These are phyloP conservation scores for Adelognathus sp. DNA, from an alignment of 2,888 invertebrate species.

Conservation along the genomic window DNA sequence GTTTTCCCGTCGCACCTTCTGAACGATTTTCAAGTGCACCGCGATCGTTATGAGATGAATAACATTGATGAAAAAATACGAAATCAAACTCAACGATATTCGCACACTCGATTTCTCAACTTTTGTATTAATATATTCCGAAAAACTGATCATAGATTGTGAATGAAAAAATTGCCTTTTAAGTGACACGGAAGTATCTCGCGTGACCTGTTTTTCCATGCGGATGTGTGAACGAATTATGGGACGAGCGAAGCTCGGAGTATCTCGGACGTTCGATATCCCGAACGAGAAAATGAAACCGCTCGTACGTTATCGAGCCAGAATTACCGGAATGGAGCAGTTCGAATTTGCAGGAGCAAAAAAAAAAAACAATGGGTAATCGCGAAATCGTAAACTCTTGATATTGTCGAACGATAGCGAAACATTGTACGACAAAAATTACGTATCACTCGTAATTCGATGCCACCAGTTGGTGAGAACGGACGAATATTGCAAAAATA, in stretches of 20 bases:
- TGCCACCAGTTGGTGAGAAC: too few species aligned
- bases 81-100: constrained; percentile 20
- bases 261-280: constrained; percentile 37
- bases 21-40: background rate
- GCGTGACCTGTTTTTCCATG: constrained; percentile 31
- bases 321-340: background rate
- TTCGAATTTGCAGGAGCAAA: background rate
- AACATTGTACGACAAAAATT: background rate
- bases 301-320: background rate
- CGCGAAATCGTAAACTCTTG: background rate
- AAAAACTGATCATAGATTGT: constrained; percentile 5
- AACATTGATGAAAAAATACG: background rate
- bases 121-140: background rate
- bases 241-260: constrained; percentile 11
- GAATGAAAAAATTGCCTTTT: constrained; percentile 3
- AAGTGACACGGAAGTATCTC: constrained; percentile 15
- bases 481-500: too few species aligned
- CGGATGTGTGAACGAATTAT: constrained; percentile 14
- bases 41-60: background rate
- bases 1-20: background rate
- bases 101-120: background rate
- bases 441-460: background rate
- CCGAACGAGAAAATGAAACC: constrained; percentile 42
- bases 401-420: background rate
- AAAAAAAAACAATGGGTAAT: background rate